Evolutionary conservation across 2,888 invertebrate species (phyloP).

Genomic region (Lissonota sp.): DNA sequence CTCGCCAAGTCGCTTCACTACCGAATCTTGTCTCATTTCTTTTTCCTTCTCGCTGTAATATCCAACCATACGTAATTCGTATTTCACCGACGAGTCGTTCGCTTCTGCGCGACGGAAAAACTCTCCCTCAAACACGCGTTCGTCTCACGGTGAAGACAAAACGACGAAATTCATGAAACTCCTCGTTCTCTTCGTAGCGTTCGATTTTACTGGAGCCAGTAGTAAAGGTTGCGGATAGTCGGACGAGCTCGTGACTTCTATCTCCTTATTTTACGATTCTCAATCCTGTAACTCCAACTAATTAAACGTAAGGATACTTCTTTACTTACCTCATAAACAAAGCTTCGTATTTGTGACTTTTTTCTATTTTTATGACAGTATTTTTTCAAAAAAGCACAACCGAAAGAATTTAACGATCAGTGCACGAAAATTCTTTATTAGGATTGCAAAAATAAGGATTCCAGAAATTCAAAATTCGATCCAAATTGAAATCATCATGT

Average conservation of each 20-base stretch:
- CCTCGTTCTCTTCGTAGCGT: background rate
- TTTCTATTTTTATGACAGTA: too few species aligned
- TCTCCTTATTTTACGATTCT: too few species aligned
- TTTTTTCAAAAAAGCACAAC: too few species aligned
- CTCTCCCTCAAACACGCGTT: conserved; percentile 37
- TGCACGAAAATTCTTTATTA: too few species aligned
- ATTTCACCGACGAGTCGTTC: conserved; percentile 52
- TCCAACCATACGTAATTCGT: conserved; percentile 45
- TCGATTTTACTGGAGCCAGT: conserved; percentile 25
- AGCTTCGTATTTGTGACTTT: too few species aligned
- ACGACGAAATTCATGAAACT: conserved; percentile 17
- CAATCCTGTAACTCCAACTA: too few species aligned
- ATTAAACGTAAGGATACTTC: too few species aligned
- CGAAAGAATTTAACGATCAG: too few species aligned
- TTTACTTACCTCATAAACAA: too few species aligned
- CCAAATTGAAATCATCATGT: too few species aligned
- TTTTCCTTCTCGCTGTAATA: conserved; percentile 14
- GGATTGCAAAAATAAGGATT: too few species aligned
- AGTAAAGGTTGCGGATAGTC: conserved; percentile 39
- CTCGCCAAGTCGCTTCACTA: conserved; percentile 8
- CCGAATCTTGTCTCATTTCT: conserved; percentile 26
- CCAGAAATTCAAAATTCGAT: too few species aligned
- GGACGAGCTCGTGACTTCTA: conserved; percentile 14
- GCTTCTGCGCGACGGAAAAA: conserved; percentile 39
- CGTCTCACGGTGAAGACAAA: conserved; percentile 33